A percentile compares a stretch with the other conserved stretches of the same genome.
Evolutionary conservation across 2,888 invertebrate genomes (phyloP).

Genomic region (Notodromas monacha): DNA sequence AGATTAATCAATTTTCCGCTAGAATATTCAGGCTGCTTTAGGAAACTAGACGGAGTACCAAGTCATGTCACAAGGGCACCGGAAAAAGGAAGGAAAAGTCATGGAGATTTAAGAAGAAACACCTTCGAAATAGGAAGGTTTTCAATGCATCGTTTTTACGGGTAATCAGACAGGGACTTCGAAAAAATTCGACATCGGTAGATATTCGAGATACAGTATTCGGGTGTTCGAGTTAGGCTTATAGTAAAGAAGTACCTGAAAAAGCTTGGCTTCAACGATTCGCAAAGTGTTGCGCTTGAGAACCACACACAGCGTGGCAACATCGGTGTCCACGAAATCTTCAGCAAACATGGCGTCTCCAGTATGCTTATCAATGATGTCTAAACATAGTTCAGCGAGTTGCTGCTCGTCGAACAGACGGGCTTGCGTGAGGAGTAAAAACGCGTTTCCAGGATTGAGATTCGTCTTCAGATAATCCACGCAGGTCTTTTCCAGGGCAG

Average conservation of each 20-base stretch:
- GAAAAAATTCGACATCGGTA: no score
- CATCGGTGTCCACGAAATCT: slow-evolving; percentile 44
- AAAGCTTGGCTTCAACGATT: slow-evolving; percentile 41
- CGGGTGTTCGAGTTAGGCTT: no score
- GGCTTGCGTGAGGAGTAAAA: slow-evolving; percentile 39
- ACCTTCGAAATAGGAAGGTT: no score
- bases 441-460: slow-evolving; percentile 47
- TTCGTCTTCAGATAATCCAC: slow-evolving; percentile 40
- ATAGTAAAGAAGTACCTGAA: slow-evolving; percentile 33
- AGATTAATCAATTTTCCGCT: no score
- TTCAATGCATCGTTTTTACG: no score
- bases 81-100: no score
- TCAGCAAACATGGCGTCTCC: slow-evolving; percentile 43
- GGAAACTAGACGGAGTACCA: no score
- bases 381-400: slow-evolving; percentile 40
- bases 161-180: no score
- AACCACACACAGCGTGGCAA: slow-evolving; percentile 38
- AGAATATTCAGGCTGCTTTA: no score
- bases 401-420: slow-evolving; percentile 48
- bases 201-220: no score
- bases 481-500: slow-evolving; percentile 44
- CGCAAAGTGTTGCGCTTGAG: slow-evolving; percentile 41
- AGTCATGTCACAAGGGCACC: no score
- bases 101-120: no score
- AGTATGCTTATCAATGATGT: slow-evolving; percentile 50